These are phyloP conservation scores for Trachemys scripta DNA, from an alignment of 2,113 vertebrate species.

Conservation along the genomic window DNA sequence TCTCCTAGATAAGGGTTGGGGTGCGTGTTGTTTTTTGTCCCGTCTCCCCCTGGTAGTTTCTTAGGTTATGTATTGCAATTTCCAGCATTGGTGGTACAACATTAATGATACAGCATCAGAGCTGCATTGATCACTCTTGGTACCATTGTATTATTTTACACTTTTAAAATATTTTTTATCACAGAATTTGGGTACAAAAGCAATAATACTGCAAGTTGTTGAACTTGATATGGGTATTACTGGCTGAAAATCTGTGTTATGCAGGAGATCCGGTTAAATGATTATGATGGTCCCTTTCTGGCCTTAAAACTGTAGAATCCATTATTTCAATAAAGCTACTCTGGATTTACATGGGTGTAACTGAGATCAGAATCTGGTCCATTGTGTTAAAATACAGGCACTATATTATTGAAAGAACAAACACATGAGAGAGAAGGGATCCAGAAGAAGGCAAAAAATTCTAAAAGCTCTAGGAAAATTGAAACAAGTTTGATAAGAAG, in stretches of 20 bases:
- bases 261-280: background rate
- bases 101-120: background rate
- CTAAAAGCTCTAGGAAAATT: conserved; percentile 9
- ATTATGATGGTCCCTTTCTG: background rate
- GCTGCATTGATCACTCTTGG: background rate
- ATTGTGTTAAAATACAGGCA: background rate
- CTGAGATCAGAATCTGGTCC: background rate
- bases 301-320: conserved; percentile 1
- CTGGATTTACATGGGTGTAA: background rate
- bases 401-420: conserved; percentile 15
- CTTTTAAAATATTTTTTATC: background rate
- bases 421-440: conserved; percentile 14
- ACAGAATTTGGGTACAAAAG: background rate
- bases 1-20: background rate
- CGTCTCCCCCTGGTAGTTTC: background rate
- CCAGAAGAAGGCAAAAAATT: conserved; percentile 7
- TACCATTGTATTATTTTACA: background rate
- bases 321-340: background rate
- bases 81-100: rapidly evolving
- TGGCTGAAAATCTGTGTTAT: background rate
- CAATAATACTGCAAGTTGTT: background rate
- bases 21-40: background rate
- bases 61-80: background rate
- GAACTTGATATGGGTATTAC: background rate
- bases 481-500: background rate